Conservation (phyloP, 2,797 vertebrate species). For the Kryptolebias ocellatus region DNA sequence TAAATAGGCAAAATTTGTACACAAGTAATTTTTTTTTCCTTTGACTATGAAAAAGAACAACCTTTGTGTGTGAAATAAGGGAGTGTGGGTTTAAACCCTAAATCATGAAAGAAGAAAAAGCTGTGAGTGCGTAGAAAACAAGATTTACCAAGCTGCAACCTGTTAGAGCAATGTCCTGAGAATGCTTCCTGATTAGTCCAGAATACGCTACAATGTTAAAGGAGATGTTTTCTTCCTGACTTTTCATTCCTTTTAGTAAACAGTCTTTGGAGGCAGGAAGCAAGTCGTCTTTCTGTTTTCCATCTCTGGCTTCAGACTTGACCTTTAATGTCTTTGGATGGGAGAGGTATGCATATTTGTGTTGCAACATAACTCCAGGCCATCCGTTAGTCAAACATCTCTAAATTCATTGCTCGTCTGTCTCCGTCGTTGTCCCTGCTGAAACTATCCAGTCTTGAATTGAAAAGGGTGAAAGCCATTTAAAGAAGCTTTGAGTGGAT, state of each 20-base stretch:
- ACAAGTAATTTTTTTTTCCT: constrained; percentile 61
- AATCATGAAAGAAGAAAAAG: constrained; percentile 62
- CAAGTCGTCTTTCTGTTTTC: constrained; percentile 35
- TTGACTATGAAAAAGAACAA: constrained; percentile 54
- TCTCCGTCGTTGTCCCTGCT: constrained; percentile 30
- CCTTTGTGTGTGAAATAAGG: constrained; percentile 59
- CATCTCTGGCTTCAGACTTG: constrained; percentile 41
- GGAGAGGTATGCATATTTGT: constrained; percentile 50
- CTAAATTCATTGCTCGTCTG: constrained; percentile 7
- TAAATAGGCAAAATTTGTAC: constrained; percentile 90
- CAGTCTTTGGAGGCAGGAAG: constrained; percentile 73
- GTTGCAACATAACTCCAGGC: constrained; percentile 57
- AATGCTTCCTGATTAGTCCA: constrained; percentile 75
- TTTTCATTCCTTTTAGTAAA: constrained; percentile 55
- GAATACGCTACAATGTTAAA: constrained; percentile 75
- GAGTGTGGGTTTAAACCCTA: constrained; percentile 76
- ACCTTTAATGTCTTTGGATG: constrained; percentile 50
- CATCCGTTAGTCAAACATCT: constrained; percentile 27
- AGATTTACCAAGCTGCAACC: constrained; percentile 62
- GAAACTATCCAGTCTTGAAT: constrained; percentile 44
- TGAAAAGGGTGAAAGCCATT: constrained; percentile 43
- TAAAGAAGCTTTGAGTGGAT: constrained; percentile 40
- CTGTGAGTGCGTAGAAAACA: constrained; percentile 59
- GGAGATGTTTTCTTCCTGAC: constrained; percentile 57
- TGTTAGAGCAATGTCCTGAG: constrained; percentile 83